Percentiles rank a stretch among this genome's conserved stretches.
phyloP scores from a whole-genome alignment of 2,888 invertebrate genomes.

The Pristionchus japonicus region DNA sequence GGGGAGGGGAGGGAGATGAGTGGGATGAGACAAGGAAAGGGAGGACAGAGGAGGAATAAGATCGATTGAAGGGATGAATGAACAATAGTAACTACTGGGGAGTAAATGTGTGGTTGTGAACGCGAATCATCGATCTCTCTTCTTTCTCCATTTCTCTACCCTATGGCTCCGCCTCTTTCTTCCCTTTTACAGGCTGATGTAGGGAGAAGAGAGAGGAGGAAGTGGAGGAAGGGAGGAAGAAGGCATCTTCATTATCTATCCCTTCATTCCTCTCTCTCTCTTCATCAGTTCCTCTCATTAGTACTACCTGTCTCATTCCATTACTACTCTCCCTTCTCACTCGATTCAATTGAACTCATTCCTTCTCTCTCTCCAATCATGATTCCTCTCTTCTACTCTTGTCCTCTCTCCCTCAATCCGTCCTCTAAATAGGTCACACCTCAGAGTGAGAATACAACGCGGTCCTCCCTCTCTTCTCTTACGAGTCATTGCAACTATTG shows the following conservation, averaged over 20 bases:
- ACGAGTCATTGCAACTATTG: conserved; percentile 8
- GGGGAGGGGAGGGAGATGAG: conserved; percentile 48
- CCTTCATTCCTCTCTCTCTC: too few relatives aligned
- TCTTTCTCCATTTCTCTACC: conserved; percentile 12
- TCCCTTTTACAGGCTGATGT: not conserved
- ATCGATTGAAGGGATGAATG: not conserved
- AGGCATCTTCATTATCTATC: not conserved
- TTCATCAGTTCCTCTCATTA: not conserved
- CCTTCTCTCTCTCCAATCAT: not conserved
- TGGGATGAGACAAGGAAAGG: conserved; percentile 29
- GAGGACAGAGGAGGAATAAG: not conserved
- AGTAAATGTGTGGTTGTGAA: not conserved
- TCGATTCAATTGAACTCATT: not conserved
- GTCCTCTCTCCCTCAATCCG: not conserved
- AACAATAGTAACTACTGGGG: not conserved
- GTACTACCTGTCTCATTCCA: not conserved
- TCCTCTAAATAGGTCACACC: conserved; percentile 43
- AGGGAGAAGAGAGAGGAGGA: not conserved
- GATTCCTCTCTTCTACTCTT: conserved; percentile 1
- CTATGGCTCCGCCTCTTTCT: conserved; percentile 30
- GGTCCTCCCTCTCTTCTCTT: not conserved
- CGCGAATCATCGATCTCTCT: conserved; percentile 19
- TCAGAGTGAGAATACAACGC: not conserved
- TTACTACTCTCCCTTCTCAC: not conserved
- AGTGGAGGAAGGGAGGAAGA: too few relatives aligned